Evolutionary conservation across 2,888 invertebrate genomes (phyloP), one percentile per base, ranked within the genome.

Genomic region (Pristionchus entomophagus): DNA sequence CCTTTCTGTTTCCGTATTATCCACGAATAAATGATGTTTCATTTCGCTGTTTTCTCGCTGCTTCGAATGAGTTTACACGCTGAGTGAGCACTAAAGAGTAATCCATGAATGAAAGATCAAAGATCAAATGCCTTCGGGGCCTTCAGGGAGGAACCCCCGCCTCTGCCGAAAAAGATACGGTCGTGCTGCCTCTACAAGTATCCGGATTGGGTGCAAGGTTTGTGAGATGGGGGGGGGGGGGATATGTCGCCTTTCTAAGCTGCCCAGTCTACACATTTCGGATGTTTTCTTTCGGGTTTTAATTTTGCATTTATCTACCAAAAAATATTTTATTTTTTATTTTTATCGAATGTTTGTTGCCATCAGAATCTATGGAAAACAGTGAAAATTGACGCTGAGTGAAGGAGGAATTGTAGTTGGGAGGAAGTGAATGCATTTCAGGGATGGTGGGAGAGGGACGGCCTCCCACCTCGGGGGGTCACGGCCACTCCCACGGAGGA

Each of bases 121-220:
- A 80, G 78, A 80, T 51, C 32, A 51, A n/a, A 51, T 73, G 10
- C 19, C 22, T 6, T 35, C 17, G 17, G 17, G 19, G 29, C n/a
- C n/a, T 90, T 69, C 81, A 91, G 91, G 26, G 91, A 91, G 86
- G 90, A 90, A 84, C 91, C 91, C 14, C 92, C 91, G 22, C 88
- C 90, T 62, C 86, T 91, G 49, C 90, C 91, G 32, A 91, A 91
- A 84, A 92, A 92, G 86, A 91, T 92, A 65, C 88, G 92, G 59
- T 90, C 91, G 17, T 92, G 92, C 78, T 92, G 92, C 87, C 88
- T 92, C 51, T 91, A 92, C 88, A 92, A 92, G 81, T 92, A 92
- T 83, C 92, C 92, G 56, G 92, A 92, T 56, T 92, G 92, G 92
- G 91, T 92, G n/a, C 92, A 92, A 77, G 86, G 85, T 85, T n/a